Conservation (phyloP, 2,113 vertebrate species). For the Atractosteus spatula region DNA sequence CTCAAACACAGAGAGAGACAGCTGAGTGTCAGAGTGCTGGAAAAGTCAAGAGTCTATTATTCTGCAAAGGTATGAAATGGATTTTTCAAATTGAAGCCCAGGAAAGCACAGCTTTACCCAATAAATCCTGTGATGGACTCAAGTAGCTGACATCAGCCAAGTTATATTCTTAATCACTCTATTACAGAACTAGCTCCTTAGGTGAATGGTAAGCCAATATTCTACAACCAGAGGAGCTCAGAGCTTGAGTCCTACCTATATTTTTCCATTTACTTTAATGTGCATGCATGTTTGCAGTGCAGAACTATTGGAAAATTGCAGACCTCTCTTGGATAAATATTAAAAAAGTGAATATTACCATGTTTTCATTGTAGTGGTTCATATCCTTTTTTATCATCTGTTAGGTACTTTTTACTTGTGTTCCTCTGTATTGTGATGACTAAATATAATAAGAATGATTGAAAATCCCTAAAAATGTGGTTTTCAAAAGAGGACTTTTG, state of each 20-base stretch:
- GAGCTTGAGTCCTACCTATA: background rate
- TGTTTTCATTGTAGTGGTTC: background rate
- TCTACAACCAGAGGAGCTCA: background rate
- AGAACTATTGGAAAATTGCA: too few species aligned
- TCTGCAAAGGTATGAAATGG: slow-evolving; percentile 34
- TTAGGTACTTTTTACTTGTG: background rate
- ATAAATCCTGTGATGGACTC: slow-evolving; percentile 29
- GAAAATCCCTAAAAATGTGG: background rate
- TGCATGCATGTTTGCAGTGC: background rate
- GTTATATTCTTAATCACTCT: slow-evolving; percentile 34
- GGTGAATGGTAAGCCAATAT: slow-evolving; percentile 22
- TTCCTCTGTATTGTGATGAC: too few species aligned
- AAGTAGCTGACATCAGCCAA: slow-evolving; percentile 31
- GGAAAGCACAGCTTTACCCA: slow-evolving; percentile 28
- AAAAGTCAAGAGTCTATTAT: slow-evolving; percentile 32
- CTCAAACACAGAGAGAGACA: slow-evolving; percentile 12
- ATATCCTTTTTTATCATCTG: background rate
- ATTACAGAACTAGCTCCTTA: slow-evolving; percentile 24
- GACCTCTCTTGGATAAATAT: slow-evolving; percentile 1
- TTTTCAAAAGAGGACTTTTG: background rate
- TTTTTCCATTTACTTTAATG: background rate
- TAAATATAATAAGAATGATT: background rate
- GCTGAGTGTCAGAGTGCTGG: slow-evolving; percentile 18
- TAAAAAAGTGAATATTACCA: background rate
- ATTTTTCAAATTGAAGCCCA: slow-evolving; percentile 31